Base-by-base conservation (phyloP, 2,888 invertebrate species). In the Dyspetes luteomarginatus region DNA sequence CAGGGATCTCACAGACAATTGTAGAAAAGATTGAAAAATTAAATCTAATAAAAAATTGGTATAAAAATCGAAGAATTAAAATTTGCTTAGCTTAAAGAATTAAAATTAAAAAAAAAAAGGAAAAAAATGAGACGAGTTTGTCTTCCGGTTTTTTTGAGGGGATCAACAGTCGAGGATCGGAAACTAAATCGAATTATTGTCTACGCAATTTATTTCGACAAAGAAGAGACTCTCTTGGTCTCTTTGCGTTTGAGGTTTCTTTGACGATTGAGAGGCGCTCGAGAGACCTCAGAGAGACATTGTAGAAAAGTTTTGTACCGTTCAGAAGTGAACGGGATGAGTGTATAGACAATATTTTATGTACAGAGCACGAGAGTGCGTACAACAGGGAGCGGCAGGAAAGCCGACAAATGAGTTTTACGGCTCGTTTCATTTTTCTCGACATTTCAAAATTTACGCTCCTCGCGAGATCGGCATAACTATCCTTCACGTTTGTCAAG, bases 401-500 rank as follows among this genome's bases (percentile, higher is more conserved):
- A 85, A 84, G 83, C 83, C 83, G 85, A 84, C 85, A 85, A 88
- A 86, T 85, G 86, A 82, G 82, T 85, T 88, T 87, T 86, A 89
- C 86, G 86, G 85, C 85, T 86, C 83, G 78, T 84, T 88, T 88
- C 87, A n/a, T 85, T 85, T 85, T 84, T 79, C 84, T 79, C 74
- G 71, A 72, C 80, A 76, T 80, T 76, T 58, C 72, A 67, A 80
- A 80, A 80, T 76, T 76, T 80, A 76, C 72, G 75, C 83, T 82
- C 77, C 52, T 82, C 64, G 73, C 62, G 73, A 73, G 62, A 73
- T 60, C 60, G 30, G 50, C 50, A 50, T 30, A 36, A 30, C 36
- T n/a, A n/a, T n/a, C n/a, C n/a, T 24, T 22, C 48, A 41, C 24
- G 22, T 73, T 52, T 74, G n/a, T 58, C 67, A 17, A 79, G 79